Conservation (phyloP, 1,140 invertebrate genomes). For the Lucilia cuprina region DNA sequence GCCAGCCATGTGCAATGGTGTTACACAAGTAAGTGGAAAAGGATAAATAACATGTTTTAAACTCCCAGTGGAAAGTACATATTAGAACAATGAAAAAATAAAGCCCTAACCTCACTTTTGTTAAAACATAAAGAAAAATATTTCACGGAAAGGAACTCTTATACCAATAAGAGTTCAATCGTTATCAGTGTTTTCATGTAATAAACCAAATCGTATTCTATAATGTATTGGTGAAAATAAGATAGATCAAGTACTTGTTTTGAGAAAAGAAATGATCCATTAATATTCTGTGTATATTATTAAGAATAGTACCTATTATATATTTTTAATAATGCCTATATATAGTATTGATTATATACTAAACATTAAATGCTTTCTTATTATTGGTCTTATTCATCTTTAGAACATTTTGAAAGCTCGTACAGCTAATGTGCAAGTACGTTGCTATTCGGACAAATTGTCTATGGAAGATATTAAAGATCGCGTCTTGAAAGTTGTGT, state of each 20-base stretch:
- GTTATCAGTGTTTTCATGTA: conserved; percentile 9
- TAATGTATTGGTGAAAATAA: no score
- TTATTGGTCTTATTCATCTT: background rate
- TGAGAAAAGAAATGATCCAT: no score
- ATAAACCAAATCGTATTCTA: background rate
- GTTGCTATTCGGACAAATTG: conserved; percentile 53
- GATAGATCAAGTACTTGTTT: no score
- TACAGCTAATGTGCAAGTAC: conserved; percentile 33
- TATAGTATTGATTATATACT: no score
- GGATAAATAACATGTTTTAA: background rate
- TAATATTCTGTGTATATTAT: no score
- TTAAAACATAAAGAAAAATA: background rate
- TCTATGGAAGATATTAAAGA: conserved; percentile 70
- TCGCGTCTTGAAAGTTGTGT: conserved; percentile 79
- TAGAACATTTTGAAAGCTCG: conserved; percentile 16
- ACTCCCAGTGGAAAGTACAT: background rate
- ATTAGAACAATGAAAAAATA: background rate
- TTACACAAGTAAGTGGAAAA: conserved; percentile 51
- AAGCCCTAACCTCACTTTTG: conserved; percentile 35
- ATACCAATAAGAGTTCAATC: background rate
- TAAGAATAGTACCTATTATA: no score
- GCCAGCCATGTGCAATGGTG: conserved; percentile 48
- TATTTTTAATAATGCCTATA: no score
- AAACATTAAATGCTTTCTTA: no score
- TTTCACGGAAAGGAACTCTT: background rate